Evolutionary conservation across 2,888 invertebrate species (phyloP).

Genomic region (Geotrupes spiniger): DNA sequence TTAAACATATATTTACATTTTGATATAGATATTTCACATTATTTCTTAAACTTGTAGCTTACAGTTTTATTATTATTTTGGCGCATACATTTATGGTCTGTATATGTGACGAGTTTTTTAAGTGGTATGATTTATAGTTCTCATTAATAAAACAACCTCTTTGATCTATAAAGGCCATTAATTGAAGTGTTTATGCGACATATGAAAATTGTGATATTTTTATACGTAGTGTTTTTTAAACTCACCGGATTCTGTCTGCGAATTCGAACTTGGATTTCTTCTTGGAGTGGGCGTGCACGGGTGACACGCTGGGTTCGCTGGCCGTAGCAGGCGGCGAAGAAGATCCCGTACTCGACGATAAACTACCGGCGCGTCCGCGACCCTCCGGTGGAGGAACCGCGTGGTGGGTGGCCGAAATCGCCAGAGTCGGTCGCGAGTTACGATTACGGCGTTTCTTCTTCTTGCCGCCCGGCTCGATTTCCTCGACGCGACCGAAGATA

Average conservation of each 20-base stretch:
- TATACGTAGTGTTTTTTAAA: conserved; percentile 27
- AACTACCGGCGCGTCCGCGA: conserved; percentile 69
- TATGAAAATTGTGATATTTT: no score
- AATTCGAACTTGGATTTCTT: conserved; percentile 77
- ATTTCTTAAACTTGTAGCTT: no score
- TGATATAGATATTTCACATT: no score
- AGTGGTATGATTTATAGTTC: no score
- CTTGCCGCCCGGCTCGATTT: conserved; percentile 57
- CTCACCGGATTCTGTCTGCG: conserved; percentile 79
- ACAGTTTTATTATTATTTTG: no score
- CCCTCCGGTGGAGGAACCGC: conserved; percentile 48
- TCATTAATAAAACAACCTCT: no score
- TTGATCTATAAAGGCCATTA: no score
- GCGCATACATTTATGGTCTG: no score
- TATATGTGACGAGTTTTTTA: no score
- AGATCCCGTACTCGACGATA: conserved; percentile 75
- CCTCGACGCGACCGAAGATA: conserved; percentile 53
- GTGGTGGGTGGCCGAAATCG: conserved; percentile 55
- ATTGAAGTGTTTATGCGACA: no score
- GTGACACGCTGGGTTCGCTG: conserved; percentile 72
- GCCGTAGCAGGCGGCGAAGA: conserved; percentile 77
- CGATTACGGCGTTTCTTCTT: conserved; percentile 69
- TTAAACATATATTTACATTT: no score
- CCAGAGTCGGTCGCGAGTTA: conserved; percentile 60
- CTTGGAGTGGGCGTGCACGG: conserved; percentile 64